Evolutionary conservation across 1,140 invertebrate genomes (phyloP).

Genomic region (Euura saliciscinereae): DNA sequence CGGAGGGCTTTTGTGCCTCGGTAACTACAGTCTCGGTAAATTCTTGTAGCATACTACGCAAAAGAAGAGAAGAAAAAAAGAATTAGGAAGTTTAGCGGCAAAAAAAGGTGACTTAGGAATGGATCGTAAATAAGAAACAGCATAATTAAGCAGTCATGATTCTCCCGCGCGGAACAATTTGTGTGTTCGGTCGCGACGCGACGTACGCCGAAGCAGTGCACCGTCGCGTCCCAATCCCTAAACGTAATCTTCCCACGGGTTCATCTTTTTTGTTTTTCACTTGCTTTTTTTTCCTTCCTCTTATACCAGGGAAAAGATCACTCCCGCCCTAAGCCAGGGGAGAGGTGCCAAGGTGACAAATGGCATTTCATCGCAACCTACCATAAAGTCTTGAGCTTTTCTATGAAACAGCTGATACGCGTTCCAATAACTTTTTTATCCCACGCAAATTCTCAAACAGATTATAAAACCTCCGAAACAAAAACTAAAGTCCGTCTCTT

Average conservation of each 20-base stretch:
- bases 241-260: slow-evolving; percentile 3
- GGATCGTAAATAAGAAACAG: slow-evolving; percentile 9
- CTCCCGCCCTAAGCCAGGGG: background rate
- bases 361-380: background rate
- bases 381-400: background rate
- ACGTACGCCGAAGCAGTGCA: background rate
- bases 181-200: background rate
- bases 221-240: background rate
- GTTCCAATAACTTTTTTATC: too few relatives aligned
- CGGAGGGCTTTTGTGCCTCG: too few relatives aligned
- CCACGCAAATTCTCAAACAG: background rate
- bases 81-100: background rate
- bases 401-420: background rate
- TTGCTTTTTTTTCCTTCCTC: background rate
- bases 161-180: background rate
- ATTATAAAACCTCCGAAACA: too few relatives aligned
- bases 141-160: background rate
- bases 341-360: slow-evolving; percentile 1
- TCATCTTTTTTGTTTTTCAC: background rate
- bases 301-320: background rate
- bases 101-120: background rate
- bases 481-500: too few relatives aligned
- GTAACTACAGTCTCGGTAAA: too few relatives aligned
- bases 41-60: background rate
- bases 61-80: background rate